Evolutionary conservation across 1,140 invertebrate species (phyloP).

Genomic region (Tenebrio molitor): DNA sequence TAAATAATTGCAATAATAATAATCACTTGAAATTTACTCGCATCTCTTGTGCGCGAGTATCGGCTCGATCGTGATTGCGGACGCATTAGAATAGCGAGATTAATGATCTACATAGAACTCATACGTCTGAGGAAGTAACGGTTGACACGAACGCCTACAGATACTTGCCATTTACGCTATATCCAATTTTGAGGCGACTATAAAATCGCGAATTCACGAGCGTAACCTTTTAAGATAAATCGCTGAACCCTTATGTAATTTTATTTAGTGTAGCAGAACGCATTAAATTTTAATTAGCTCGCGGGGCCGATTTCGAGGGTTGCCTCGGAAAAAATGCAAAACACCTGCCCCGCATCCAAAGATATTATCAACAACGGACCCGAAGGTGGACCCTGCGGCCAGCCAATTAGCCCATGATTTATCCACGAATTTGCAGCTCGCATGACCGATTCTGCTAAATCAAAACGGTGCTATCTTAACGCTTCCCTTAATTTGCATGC

Average conservation of each 20-base stretch:
- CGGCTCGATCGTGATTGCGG: constrained; percentile 15
- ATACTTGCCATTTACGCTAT: constrained; percentile 20
- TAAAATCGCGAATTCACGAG: constrained; percentile 30
- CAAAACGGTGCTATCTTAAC: background rate
- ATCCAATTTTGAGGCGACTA: background rate
- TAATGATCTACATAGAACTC: constrained; percentile 33
- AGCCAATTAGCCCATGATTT: background rate
- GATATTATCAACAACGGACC: no score
- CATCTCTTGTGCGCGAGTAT: constrained; percentile 1
- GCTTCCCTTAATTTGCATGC: background rate
- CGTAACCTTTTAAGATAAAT: constrained; percentile 34
- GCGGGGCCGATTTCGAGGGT: constrained; percentile 17
- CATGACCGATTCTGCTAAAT: background rate
- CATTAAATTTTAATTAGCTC: constrained; percentile 32
- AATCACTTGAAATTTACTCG: constrained; percentile 20
- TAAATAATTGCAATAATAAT: constrained; percentile 37
- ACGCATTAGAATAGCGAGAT: constrained; percentile 29
- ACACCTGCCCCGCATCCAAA: no score
- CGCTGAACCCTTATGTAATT: constrained; percentile 20
- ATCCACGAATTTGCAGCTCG: no score
- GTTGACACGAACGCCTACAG: constrained; percentile 37
- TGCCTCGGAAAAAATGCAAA: constrained; percentile 19
- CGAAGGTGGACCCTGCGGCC: background rate
- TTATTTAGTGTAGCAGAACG: constrained; percentile 29
- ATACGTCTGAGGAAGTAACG: background rate